These are phyloP conservation scores for Cephus sareptanus DNA, from an alignment of 2,888 invertebrate species.

Conservation along the genomic window DNA sequence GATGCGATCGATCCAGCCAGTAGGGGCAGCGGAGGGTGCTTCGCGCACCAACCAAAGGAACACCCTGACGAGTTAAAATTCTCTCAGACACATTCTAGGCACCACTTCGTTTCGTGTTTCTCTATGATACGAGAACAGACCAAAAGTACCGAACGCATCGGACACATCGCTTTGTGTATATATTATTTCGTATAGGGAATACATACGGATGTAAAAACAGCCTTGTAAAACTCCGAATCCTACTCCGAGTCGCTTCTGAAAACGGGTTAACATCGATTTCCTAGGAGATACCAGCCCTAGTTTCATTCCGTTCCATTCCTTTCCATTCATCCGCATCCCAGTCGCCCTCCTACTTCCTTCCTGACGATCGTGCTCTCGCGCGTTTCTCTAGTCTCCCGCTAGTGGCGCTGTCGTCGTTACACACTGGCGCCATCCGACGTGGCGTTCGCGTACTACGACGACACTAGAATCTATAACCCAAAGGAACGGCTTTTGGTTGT, in stretches of 20 bases:
- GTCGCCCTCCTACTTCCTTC: not conserved
- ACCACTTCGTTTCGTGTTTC: too few relatives aligned
- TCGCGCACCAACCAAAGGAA: too few relatives aligned
- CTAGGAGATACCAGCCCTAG: conserved; percentile 8
- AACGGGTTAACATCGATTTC: conserved; percentile 23
- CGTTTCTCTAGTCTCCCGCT: not conserved
- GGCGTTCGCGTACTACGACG: not conserved
- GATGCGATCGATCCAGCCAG: too few relatives aligned
- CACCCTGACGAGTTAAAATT: too few relatives aligned
- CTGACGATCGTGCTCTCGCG: not conserved
- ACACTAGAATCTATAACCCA: too few relatives aligned
- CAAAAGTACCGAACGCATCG: too few relatives aligned
- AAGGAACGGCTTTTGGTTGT: too few relatives aligned
- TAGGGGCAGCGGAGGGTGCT: too few relatives aligned
- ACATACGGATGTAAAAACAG: too few relatives aligned
- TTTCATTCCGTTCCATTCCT: conserved; percentile 4
- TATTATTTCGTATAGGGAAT: conserved; percentile 22
- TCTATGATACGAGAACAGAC: too few relatives aligned
- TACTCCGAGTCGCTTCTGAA: conserved; percentile 14
- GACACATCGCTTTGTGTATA: conserved; percentile 20
- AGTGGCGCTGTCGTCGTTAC: not conserved
- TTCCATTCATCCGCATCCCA: conserved; percentile 1
- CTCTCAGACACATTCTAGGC: too few relatives aligned
- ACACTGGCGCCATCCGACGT: conserved; percentile 19
- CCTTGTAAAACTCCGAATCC: not conserved